A percentile compares a stretch with the other conserved stretches of the same genome.
Conservation (phyloP, 2,113 vertebrate species). For the Emydura subglobosa region DNA sequence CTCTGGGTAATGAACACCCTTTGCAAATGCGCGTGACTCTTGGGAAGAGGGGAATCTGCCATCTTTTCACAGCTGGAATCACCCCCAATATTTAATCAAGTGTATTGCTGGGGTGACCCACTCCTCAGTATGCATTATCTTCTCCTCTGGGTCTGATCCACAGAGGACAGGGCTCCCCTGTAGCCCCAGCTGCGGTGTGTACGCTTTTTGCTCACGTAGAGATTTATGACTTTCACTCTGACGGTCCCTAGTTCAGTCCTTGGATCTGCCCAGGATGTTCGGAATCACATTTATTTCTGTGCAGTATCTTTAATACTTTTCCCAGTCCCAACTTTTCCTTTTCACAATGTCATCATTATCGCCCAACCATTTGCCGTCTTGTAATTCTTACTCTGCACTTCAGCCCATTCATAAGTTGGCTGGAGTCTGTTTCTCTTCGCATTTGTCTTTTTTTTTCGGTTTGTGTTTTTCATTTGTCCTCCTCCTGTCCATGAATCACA, state of each 20-base stretch:
- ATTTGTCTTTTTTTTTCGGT: not conserved
- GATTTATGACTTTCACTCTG: rapidly evolving
- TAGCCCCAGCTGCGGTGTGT: not conserved
- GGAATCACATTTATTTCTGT: not conserved
- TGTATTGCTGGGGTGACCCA: not conserved
- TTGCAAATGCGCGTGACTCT: not conserved
- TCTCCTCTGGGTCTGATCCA: not conserved
- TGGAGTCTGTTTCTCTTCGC: not conserved
- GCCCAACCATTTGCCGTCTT: rapidly evolving
- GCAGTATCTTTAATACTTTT: not conserved
- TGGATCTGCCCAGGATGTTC: rapidly evolving
- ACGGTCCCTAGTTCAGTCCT: not conserved
- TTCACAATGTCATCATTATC: rapidly evolving
- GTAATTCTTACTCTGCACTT: not conserved
- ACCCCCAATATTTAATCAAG: not conserved
- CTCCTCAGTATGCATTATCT: no score
- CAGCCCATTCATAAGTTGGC: not conserved
- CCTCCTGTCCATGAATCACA: not conserved
- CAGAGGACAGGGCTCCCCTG: not conserved
- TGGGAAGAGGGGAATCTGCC: no score
- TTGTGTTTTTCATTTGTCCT: not conserved
- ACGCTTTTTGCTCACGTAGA: not conserved
- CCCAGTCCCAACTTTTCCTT: not conserved
- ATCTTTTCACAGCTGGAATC: not conserved
- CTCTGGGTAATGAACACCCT: not conserved